Conservation (phyloP, 2,113 vertebrate genomes). For the Takifugu flavidus region DNA sequence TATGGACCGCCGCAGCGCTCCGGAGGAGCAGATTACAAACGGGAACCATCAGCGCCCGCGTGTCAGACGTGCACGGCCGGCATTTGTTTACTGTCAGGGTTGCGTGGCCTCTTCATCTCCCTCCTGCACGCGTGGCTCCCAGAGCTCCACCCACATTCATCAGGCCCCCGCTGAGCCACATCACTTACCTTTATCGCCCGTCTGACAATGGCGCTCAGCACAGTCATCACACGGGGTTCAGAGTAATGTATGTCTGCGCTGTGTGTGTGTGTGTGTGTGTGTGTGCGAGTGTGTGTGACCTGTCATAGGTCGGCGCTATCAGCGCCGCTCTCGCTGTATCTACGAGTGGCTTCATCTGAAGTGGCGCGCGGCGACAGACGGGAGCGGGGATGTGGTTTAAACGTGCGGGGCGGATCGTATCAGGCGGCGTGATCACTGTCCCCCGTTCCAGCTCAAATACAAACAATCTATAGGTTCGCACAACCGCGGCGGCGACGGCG, state of each 20-base stretch:
- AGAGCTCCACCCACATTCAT: conserved; percentile 51
- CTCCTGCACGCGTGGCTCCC: conserved; percentile 27
- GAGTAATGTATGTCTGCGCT: conserved; percentile 10
- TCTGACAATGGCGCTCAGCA: conserved; percentile 48
- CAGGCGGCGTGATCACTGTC: not conserved
- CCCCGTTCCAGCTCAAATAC: conserved; percentile 4
- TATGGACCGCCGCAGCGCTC: too few species aligned
- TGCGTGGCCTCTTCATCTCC: conserved; percentile 38
- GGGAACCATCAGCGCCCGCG: too few species aligned
- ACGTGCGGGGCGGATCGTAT: conserved; percentile 14
- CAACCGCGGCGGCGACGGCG: conserved; percentile 8
- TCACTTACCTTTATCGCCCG: conserved; percentile 69
- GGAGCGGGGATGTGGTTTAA: conserved; percentile 2
- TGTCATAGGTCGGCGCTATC: conserved; percentile 23
- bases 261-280: conserved; percentile 1
- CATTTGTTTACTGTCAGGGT: conserved; percentile 33
- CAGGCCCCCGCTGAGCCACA: conserved; percentile 46
- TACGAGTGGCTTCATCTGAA: conserved; percentile 11
- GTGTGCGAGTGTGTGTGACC: not conserved
- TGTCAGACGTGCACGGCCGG: too few species aligned
- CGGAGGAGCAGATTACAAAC: too few species aligned
- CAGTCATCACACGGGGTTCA: conserved; percentile 33
- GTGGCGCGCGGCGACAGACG: conserved; percentile 10
- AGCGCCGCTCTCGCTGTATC: conserved; percentile 1
- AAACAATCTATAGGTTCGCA: conserved; percentile 31